Evolutionary conservation across 2,113 vertebrate genomes (phyloP).

Genomic region (Ellobius talpinus): DNA sequence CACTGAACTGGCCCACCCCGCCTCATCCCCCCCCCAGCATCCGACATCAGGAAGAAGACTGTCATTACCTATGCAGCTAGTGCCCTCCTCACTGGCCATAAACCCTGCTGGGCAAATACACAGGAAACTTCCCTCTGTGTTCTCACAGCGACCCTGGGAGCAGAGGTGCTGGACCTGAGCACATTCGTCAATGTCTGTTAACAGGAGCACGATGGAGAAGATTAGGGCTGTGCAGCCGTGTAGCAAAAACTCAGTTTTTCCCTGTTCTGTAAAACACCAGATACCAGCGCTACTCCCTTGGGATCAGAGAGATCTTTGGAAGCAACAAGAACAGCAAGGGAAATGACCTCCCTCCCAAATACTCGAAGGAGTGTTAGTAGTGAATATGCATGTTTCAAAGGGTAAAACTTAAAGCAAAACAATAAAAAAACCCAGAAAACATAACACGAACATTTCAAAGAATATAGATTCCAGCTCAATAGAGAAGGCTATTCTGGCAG

Average conservation of each 20-base stretch:
- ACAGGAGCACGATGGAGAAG: conserved; percentile 46
- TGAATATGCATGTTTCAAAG: not conserved
- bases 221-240: not conserved
- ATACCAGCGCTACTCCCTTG: not conserved
- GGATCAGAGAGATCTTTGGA: not conserved
- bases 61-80: conserved; percentile 90
- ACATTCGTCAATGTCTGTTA: conserved; percentile 94
- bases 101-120: conserved; percentile 93
- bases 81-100: conserved; percentile 89
- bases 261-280: not conserved
- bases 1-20: not conserved
- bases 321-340: not conserved
- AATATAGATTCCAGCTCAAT: not conserved
- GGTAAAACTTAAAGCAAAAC: not conserved
- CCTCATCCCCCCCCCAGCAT: not conserved
- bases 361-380: not conserved
- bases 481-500: not conserved
- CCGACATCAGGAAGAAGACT: not conserved
- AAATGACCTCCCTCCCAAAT: not conserved
- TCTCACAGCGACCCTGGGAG: conserved; percentile 92
- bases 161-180: conserved; percentile 88
- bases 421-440: not conserved
- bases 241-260: not conserved
- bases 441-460: not conserved
- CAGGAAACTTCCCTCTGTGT: conserved; percentile 94